Evolutionary conservation across 2,113 vertebrate genomes (phyloP), one percentile per base, ranked within the genome.

Genomic region (Tympanuchus pallidicinctus): DNA sequence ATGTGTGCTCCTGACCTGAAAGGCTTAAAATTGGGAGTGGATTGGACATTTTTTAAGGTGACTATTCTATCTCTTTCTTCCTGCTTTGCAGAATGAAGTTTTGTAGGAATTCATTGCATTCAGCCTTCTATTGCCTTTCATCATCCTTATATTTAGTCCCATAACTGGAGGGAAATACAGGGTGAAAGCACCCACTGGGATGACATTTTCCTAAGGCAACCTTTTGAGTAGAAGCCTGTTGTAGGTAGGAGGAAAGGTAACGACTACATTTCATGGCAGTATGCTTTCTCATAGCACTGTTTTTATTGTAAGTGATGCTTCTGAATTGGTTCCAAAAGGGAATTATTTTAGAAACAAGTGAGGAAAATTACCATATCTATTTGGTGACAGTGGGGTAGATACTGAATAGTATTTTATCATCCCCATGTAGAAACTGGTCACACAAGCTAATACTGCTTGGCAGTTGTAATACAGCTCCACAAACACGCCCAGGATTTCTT

Each of bases 21-120:
- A 85, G 96, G 92, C 80, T 89, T 97, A 80, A 97, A 96, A 84
- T 72, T 97, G 42, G 97, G 96, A 78, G 88, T 97, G 79, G 97
- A 97, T 79, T 97, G 97, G 97, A 95, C 65, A 0, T 97, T 94
- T 93, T 97, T 97, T 95, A 96, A 96, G 97, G 97, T 97, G 25
- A 65, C 13, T 76, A 4, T 34, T 93, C 57, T 69, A 1, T 30
- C 25, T 74, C 10, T 86, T 6, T 71, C 47, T 86, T 78, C 60
- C 54, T 63, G 64, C 38, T 91, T 90, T 93, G 56, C 43, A 84
- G 75, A 85, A 43, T 52, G 24, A 76, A 36, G 43, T 63, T 80
- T 73, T 77, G 71, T 82, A 81, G n/a, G 21, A 69, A 38, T 73
- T 76, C 18, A 56, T 7, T 59, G 19, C 24, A 32, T 88, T 92